Percentiles rank a stretch among this genome's conserved stretches.
Conservation (phyloP, 2,797 vertebrate genomes). For the Fratercula arctica region DNA sequence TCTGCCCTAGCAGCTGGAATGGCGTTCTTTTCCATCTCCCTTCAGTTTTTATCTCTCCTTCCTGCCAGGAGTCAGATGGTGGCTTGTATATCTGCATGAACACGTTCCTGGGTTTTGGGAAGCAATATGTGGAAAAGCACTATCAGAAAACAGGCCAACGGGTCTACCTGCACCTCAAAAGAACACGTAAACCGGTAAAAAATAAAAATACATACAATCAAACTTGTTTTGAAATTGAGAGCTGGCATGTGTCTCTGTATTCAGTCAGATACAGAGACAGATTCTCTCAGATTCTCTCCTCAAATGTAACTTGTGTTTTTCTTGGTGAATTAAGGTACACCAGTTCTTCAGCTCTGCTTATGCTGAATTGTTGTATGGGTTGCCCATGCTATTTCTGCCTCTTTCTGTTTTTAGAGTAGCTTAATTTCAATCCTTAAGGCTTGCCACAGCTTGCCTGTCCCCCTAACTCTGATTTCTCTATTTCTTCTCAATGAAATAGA, state of each 20-base stretch:
- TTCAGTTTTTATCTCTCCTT: background rate
- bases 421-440: background rate
- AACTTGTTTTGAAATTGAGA: background rate
- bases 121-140: constrained; percentile 92
- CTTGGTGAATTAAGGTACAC: background rate
- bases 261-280: background rate
- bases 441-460: background rate
- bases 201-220: accelerated
- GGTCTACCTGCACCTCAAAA: constrained; percentile 92
- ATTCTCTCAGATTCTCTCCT: too few species aligned
- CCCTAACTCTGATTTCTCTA: background rate
- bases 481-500: constrained; percentile 73
- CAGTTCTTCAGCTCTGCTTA: background rate
- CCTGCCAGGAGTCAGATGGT: constrained; percentile 90
- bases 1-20: background rate
- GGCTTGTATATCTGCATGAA: constrained; percentile 98
- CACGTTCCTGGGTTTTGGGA: constrained; percentile 95
- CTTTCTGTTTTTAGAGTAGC: background rate
- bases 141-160: constrained; percentile 90
- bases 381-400: background rate
- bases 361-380: background rate
- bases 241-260: background rate
- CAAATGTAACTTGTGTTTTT: background rate
- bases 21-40: background rate
- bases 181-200: constrained; percentile 85